A percentile compares a stretch with the other conserved stretches of the same genome.
phyloP scores from a whole-genome alignment of 2,113 vertebrate species.

The Neogale vison region DNA sequence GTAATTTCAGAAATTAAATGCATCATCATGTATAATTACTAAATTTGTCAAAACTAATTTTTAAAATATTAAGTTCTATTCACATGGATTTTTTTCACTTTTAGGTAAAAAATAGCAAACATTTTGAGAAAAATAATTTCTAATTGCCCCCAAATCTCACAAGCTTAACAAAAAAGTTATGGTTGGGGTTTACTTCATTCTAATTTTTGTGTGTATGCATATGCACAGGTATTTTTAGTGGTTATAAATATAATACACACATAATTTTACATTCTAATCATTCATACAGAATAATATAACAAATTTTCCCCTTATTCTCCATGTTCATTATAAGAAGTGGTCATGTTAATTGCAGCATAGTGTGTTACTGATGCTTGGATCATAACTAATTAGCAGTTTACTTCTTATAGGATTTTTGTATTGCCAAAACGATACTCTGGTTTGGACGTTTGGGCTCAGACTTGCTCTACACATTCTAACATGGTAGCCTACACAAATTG shows the following conservation, averaged over 20 bases:
- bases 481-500: neutral
- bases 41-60: neutral
- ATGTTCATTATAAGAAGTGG: neutral
- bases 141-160: neutral
- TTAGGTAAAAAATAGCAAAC: neutral
- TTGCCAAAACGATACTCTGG: neutral
- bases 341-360: neutral
- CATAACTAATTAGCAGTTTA: neutral
- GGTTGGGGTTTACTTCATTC: neutral
- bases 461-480: neutral
- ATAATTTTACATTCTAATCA: constrained; percentile 30
- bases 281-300: neutral
- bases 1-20: constrained; percentile 25
- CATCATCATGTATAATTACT: neutral
- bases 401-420: neutral
- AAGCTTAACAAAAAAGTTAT: neutral
- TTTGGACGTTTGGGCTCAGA: neutral
- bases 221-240: neutral
- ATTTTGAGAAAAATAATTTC: neutral
- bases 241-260: neutral
- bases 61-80: constrained; percentile 7
- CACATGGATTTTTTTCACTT: neutral
- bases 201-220: neutral
- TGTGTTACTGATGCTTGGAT: neutral
- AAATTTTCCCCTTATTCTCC: neutral